Evolutionary conservation across 2,113 vertebrate species (phyloP), one percentile per base, ranked within the genome.

Genomic region (Trochalopteron elliotii): DNA sequence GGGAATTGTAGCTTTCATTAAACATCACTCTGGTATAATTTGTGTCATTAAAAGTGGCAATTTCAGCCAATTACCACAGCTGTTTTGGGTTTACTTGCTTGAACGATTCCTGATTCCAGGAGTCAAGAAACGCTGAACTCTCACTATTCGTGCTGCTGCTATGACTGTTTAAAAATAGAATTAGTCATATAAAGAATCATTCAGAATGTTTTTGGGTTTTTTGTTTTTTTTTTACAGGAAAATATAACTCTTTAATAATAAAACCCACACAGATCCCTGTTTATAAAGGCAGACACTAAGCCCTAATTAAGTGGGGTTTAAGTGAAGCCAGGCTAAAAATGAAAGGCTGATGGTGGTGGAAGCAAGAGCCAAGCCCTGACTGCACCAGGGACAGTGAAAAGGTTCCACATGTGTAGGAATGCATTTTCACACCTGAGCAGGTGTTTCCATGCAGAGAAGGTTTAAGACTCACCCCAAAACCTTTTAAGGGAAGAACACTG

Each of bases 1-100:
- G 94, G 91, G 97, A 95, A 96, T 97, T 96, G 96, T 67, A 90
- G 89, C 88, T 97, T 96, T 96, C 96, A 96, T 97, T 97, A 97
- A 94, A 94, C 92, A 90, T 96, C 96, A 94, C 87, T 95, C 91
- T 70, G 87, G 79, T 95, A 83, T 96, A 94, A 96, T 97, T 97
- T 96, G 95, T 94, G 87, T 96, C 95, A 97, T 96, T 97, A 96
- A 96, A 97, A 96, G 96, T 96, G 96, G 96, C 83, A 96, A 96
- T 97, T 97, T 96, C 94, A 96, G 92, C 83, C 93, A 95, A 96
- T 96, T 97, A 96, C 94, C 90, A 67, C 93, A 97, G 97, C 92
- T 96, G 90, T 94, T 97, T 96, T 82, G 92, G 72, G 83, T 97
- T 96, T 93, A 93, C 91, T 93, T 96, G 94, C 95, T 94, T 96